A percentile compares a stretch with the other conserved stretches of the same genome.
These are phyloP conservation scores for Enteromius unitaeniatus DNA, from an alignment of 2,797 vertebrate genomes.

Conservation along the genomic window DNA sequence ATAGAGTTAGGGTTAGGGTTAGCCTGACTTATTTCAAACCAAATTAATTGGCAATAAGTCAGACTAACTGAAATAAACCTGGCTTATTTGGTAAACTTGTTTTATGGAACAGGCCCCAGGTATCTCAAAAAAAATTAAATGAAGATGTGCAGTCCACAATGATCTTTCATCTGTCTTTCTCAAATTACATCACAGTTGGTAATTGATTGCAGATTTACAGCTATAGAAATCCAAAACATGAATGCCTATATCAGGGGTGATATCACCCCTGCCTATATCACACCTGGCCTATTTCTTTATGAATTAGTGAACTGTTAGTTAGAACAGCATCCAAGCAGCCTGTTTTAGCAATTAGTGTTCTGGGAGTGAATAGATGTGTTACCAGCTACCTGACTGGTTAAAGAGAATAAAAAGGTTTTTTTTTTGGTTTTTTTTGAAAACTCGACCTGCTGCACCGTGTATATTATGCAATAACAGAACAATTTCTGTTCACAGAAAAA, in stretches of 20 bases:
- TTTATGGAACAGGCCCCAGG: no score
- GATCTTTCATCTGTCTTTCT: not conserved
- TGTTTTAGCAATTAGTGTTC: not conserved
- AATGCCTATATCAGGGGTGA: no score
- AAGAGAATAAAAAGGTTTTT: not conserved
- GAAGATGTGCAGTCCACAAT: not conserved
- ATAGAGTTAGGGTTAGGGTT: no score
- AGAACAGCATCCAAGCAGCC: not conserved
- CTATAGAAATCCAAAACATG: no score
- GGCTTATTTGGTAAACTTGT: no score
- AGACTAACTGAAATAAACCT: no score
- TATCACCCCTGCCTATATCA: no score
- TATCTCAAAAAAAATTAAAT: slow-evolving; percentile 1
- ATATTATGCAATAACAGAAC: not conserved
- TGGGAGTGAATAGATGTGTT: not conserved
- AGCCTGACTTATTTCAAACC: no score
- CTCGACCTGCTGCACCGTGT: not conserved
- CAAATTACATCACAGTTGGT: not conserved
- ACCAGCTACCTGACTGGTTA: not conserved
- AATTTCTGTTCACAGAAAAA: not conserved
- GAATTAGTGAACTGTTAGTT: no score
- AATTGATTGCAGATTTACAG: not conserved
- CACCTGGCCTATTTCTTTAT: no score
- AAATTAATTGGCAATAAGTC: no score
- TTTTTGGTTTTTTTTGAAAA: no score